Percentiles rank a stretch among this genome's conserved stretches.
These are phyloP conservation scores for Drosophila eugracilis DNA, from an alignment of 1,140 invertebrate species.

Conservation along the genomic window DNA sequence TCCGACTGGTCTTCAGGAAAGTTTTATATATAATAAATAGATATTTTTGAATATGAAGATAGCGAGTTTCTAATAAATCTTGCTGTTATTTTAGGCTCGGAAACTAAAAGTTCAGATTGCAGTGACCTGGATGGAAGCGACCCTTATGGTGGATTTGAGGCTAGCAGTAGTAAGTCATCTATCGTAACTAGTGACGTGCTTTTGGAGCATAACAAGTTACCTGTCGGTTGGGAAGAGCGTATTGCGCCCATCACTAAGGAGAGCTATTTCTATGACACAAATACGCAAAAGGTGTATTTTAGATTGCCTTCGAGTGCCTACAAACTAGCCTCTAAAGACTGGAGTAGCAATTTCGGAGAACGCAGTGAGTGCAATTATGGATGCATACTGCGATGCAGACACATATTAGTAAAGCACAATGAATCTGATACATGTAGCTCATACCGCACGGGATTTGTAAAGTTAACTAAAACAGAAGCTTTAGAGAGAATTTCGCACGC, in stretches of 20 bases:
- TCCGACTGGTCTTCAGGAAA: neutral
- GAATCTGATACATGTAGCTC: neutral
- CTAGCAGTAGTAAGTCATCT: too few species aligned
- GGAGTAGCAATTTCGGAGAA: neutral
- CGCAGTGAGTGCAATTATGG: neutral
- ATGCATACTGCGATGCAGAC: neutral
- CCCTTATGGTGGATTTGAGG: neutral
- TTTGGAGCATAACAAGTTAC: neutral
- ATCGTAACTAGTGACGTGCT: too few species aligned
- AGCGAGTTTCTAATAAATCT: neutral
- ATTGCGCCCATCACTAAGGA: neutral
- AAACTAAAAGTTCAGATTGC: neutral
- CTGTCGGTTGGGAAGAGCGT: neutral
- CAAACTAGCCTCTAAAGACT: too few species aligned
- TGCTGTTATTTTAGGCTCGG: neutral
- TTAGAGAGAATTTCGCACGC: neutral
- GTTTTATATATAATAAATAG: neutral
- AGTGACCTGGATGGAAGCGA: neutral
- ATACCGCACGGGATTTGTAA: neutral
- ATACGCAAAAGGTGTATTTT: neutral
- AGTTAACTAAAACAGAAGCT: neutral
- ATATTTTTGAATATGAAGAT: neutral
- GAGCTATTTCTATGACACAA: conserved; percentile 3
- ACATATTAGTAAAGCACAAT: conserved; percentile 2
- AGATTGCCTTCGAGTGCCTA: neutral